Conservation (phyloP, 2,113 vertebrate species). For the Hystrix cristata region DNA sequence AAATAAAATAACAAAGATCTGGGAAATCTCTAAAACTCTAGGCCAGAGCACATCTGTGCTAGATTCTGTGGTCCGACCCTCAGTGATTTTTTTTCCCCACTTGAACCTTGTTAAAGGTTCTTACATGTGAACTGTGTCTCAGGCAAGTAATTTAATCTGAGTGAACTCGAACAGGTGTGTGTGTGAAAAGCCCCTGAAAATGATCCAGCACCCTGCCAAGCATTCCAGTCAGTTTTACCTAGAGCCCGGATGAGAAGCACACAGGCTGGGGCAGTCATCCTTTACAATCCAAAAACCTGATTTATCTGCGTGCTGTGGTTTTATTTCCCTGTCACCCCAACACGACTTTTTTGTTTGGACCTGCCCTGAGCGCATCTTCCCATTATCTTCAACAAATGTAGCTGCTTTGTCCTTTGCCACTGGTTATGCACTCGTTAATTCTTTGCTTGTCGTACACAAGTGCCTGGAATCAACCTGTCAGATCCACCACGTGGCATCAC, state of each 20-base stretch:
- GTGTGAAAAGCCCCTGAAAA: not conserved
- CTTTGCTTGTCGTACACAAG: not conserved
- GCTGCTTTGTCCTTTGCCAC: not conserved
- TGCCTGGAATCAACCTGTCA: not conserved
- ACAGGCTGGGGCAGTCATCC: not conserved
- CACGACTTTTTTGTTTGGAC: not conserved
- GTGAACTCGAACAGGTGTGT: not conserved
- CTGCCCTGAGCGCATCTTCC: not conserved
- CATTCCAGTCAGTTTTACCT: not conserved
- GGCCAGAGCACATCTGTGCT: too few species aligned
- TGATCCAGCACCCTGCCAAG: not conserved
- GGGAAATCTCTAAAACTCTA: too few species aligned
- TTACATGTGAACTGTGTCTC: too few species aligned
- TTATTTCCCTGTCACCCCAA: not conserved
- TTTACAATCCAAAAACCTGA: not conserved
- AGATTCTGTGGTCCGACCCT: too few species aligned
- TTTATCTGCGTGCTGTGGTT: not conserved
- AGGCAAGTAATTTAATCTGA: not conserved
- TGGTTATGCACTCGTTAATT: not conserved
- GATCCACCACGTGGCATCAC: not conserved
- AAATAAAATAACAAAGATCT: too few species aligned
- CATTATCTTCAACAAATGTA: not conserved
- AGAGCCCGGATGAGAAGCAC: not conserved
- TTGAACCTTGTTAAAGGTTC: too few species aligned
- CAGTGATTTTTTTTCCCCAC: too few species aligned